phyloP scores from a whole-genome alignment of 2,113 vertebrate genomes.

The Spheniscus mendiculus region DNA sequence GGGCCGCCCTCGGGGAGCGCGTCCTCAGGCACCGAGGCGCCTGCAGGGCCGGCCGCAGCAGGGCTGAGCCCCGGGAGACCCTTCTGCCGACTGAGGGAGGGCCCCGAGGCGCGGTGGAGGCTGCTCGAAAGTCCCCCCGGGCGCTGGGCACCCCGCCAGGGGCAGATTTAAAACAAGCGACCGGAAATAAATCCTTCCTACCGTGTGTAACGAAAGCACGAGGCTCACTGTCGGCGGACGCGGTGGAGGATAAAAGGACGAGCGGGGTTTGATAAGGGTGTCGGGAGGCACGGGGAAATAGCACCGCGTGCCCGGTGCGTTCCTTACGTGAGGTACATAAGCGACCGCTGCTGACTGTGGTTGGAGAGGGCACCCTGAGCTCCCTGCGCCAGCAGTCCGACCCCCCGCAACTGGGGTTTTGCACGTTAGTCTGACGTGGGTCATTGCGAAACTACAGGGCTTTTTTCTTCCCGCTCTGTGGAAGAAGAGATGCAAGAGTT shows the following conservation, averaged over 20 bases:
- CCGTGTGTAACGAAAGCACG: rapidly evolving
- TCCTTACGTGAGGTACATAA: rapidly evolving
- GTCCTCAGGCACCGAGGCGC: no score
- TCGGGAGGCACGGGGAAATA: rapidly evolving
- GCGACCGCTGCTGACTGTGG: rapidly evolving
- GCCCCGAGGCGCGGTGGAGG: rapidly evolving
- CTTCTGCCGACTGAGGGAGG: no score
- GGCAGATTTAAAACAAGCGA: not conserved
- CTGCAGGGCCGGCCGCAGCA: no score
- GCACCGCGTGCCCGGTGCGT: rapidly evolving
- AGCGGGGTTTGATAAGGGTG: no score
- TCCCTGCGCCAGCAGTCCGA: rapidly evolving
- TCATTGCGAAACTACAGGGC: rapidly evolving
- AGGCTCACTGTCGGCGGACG: rapidly evolving
- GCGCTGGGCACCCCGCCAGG: rapidly evolving
- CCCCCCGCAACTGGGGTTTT: rapidly evolving
- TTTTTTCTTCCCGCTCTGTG: not conserved
- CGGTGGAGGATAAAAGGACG: not conserved
- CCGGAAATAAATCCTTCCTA: not conserved
- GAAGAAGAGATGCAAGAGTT: rapidly evolving
- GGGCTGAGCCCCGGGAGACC: no score
- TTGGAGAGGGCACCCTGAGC: not conserved
- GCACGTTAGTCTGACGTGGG: rapidly evolving
- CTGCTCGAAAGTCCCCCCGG: rapidly evolving
- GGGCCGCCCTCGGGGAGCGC: not conserved